Evolutionary conservation across 2,113 vertebrate species (phyloP).

Genomic region (Zingel zingel): DNA sequence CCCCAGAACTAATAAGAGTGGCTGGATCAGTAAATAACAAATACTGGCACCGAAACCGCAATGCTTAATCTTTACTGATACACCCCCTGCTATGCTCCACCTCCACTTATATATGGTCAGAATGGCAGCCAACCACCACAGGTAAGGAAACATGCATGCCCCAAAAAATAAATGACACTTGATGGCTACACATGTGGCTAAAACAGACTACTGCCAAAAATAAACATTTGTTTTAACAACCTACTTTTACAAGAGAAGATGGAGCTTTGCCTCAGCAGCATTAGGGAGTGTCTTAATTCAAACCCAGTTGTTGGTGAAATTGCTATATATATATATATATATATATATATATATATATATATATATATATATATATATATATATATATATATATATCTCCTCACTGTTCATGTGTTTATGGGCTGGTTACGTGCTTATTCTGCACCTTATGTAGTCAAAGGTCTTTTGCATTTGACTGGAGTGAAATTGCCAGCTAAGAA

Average conservation of each 20-base stretch:
- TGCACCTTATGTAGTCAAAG: conserved; percentile 6
- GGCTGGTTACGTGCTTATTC: conserved; percentile 1
- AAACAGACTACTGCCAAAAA: conserved; percentile 5
- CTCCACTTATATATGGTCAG: neutral
- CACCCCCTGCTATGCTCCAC: neutral
- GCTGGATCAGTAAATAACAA: conserved; percentile 13
- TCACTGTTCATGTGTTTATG: neutral
- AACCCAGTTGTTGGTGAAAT: neutral
- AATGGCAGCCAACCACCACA: neutral
- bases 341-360: no score
- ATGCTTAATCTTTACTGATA: neutral
- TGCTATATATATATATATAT: no score
- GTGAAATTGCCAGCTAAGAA: neutral
- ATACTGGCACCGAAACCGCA: neutral
- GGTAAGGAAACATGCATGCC: neutral
- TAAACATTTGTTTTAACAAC: conserved; percentile 11
- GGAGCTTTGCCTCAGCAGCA: neutral
- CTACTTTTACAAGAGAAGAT: neutral
- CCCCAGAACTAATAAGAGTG: conserved; percentile 12
- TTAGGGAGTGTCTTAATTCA: neutral
- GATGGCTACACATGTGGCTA: conserved; percentile 40
- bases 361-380: no score
- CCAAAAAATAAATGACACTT: neutral
- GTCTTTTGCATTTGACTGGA: conserved; percentile 6
- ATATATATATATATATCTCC: no score